A percentile compares a stretch with the other conserved stretches of the same genome.
Evolutionary conservation across 2,113 vertebrate species (phyloP).

Genomic region (Callopanchax toddi): DNA sequence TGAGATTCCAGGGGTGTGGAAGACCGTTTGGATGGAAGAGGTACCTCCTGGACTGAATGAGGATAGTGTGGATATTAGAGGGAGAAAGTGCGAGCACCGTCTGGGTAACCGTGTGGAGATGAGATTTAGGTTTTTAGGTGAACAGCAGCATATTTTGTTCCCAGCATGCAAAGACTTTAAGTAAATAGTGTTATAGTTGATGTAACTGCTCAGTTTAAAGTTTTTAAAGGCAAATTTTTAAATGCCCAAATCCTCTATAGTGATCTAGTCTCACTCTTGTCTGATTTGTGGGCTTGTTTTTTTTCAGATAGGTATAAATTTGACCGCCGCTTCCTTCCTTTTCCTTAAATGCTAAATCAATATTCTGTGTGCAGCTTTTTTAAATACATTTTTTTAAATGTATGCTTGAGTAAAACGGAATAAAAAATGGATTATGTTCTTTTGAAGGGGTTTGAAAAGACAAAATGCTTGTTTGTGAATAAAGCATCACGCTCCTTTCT

Average conservation of each 20-base stretch:
- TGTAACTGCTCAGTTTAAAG: neutral
- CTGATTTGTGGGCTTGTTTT: neutral
- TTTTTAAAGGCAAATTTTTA: constrained; percentile 34
- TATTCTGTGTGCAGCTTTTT: neutral
- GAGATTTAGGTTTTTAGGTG: too few relatives aligned
- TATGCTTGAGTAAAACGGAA: constrained; percentile 28
- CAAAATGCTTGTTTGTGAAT: constrained; percentile 56
- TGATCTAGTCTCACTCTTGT: too few relatives aligned
- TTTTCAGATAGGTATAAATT: neutral
- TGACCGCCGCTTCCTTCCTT: constrained; percentile 21
- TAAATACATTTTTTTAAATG: too few relatives aligned
- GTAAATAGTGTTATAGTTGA: too few relatives aligned
- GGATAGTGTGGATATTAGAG: neutral
- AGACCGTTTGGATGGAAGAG: neutral
- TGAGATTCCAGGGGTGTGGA: neutral
- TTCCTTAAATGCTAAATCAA: neutral
- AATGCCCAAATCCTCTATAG: too few relatives aligned
- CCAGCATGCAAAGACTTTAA: too few relatives aligned
- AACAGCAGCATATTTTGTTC: too few relatives aligned
- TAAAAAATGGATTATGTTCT: constrained; percentile 23
- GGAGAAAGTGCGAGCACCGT: neutral
- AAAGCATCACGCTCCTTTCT: constrained; percentile 15
- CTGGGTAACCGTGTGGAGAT: constrained; percentile 2
- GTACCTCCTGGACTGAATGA: constrained; percentile 16
- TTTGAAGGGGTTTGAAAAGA: constrained; percentile 50